Conservation (phyloP, 2,797 vertebrate species). For the Alauda arvensis region DNA sequence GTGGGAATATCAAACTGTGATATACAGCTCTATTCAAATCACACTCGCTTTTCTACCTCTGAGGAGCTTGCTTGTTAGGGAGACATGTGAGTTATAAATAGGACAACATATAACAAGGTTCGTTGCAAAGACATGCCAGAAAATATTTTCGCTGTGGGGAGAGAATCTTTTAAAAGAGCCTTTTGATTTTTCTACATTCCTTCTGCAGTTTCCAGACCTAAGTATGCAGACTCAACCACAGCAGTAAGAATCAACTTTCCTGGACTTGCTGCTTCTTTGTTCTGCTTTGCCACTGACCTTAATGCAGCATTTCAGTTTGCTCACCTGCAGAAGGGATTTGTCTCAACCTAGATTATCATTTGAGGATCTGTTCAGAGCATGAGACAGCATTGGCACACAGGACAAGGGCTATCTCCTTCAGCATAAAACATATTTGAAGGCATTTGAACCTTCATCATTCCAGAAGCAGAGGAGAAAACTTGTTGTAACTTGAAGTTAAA, state of each 20-base stretch:
- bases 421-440: background rate
- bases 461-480: background rate
- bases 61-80: constrained; percentile 39
- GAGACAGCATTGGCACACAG: background rate
- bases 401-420: background rate
- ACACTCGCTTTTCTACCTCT: constrained; percentile 32
- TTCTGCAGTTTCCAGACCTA: background rate
- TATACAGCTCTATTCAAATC: constrained; percentile 66
- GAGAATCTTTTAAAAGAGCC: background rate
- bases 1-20: constrained; percentile 46
- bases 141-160: constrained; percentile 12
- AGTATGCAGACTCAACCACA: background rate
- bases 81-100: constrained; percentile 71
- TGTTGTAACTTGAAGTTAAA: background rate
- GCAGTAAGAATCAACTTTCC: background rate
- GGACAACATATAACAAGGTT: constrained; percentile 45
- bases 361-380: background rate
- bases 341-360: background rate
- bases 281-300: background rate
- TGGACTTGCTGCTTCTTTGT: background rate
- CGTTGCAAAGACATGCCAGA: background rate
- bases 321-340: background rate
- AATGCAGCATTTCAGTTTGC: background rate
- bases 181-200: background rate
- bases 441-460: background rate